phyloP scores from a whole-genome alignment of 2,888 invertebrate genomes.

The Sarcophaga caerulescens region DNA sequence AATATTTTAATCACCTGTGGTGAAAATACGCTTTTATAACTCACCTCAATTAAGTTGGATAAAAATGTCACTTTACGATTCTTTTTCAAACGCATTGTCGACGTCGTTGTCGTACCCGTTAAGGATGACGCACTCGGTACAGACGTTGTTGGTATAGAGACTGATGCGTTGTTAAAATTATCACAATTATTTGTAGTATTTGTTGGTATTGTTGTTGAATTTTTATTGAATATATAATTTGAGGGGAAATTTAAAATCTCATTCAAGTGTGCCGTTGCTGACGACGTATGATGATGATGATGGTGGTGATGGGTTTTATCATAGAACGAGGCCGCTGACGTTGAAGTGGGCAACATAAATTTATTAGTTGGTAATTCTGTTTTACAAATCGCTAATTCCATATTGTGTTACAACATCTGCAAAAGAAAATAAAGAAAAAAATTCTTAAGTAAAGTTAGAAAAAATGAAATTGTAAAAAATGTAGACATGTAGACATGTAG shows the following conservation, averaged over 20 bases:
- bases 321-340: slow-evolving; percentile 72
- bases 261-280: slow-evolving; percentile 71
- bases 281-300: slow-evolving; percentile 39
- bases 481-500: no score
- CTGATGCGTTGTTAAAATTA: slow-evolving; percentile 52
- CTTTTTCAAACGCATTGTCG: slow-evolving; percentile 80
- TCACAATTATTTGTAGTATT: slow-evolving; percentile 63
- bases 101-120: slow-evolving; percentile 60
- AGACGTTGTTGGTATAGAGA: slow-evolving; percentile 42
- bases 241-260: slow-evolving; percentile 76
- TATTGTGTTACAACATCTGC: slow-evolving; percentile 77
- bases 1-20: not conserved
- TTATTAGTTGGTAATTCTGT: slow-evolving; percentile 77
- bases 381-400: slow-evolving; percentile 80
- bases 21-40: slow-evolving; percentile 49
- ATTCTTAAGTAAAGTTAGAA: no score
- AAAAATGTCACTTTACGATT: slow-evolving; percentile 81
- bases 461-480: no score
- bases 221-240: slow-evolving; percentile 73
- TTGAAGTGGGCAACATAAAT: slow-evolving; percentile 78
- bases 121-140: slow-evolving; percentile 37
- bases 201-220: slow-evolving; percentile 56
- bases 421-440: not conserved
- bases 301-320: slow-evolving; percentile 70
- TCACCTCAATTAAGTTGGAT: slow-evolving; percentile 80